Conservation (phyloP, 2,888 invertebrate species). For the Poecilus cupreus region DNA sequence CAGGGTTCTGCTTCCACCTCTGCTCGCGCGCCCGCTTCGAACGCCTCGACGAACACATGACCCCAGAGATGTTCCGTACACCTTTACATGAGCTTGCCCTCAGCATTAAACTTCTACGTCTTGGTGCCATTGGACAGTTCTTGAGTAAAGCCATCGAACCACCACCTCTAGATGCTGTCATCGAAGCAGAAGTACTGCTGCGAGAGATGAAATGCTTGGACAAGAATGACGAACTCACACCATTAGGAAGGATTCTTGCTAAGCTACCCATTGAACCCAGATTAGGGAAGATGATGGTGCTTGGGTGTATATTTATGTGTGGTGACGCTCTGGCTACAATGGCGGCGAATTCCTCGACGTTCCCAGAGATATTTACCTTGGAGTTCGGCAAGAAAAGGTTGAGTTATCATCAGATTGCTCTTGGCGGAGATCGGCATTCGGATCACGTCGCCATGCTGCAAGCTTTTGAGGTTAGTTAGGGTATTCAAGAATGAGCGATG, state of each 20-base stretch:
- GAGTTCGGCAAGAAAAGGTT: conserved; percentile 85
- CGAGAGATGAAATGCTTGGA: conserved; percentile 95
- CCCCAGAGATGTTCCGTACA: conserved; percentile 98
- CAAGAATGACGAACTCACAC: conserved; percentile 89
- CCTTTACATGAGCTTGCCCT: conserved; percentile 96
- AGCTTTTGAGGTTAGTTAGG: conserved; percentile 85
- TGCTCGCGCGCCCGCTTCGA: conserved; percentile 86
- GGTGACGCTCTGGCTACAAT: conserved; percentile 95
- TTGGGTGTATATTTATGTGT: conserved; percentile 92
- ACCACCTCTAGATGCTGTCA: conserved; percentile 97
- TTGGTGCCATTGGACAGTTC: conserved; percentile 96
- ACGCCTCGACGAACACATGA: conserved; percentile 89
- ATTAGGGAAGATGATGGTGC: conserved; percentile 96
- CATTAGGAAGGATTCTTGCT: conserved; percentile 94
- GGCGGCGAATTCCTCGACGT: conserved; percentile 96
- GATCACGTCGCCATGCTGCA: conserved; percentile 97
- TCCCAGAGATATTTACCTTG: conserved; percentile 94
- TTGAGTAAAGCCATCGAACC: conserved; percentile 96
- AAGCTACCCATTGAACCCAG: conserved; percentile 96
- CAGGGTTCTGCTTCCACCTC: conserved; percentile 95
- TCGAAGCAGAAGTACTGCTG: conserved; percentile 90
- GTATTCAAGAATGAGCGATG: too few relatives aligned
- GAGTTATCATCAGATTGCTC: conserved; percentile 87
- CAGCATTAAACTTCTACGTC: conserved; percentile 90
- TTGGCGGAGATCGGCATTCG: conserved; percentile 91